These are phyloP conservation scores for Henricia sp. DNA, from an alignment of 53 echinoderm and acorn worm species.

Conservation along the genomic window DNA sequence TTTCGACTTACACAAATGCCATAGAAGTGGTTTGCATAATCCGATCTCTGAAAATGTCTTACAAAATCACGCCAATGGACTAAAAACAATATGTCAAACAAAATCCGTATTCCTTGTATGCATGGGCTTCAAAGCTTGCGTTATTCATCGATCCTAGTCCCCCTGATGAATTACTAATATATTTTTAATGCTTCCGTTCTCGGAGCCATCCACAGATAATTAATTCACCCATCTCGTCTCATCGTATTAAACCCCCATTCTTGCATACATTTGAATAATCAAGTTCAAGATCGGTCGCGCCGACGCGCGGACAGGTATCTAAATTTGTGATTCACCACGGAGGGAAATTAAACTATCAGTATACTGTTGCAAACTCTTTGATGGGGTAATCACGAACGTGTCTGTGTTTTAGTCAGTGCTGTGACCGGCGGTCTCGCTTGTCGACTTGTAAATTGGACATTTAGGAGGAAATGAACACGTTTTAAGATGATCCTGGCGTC, in stretches of 20 bases:
- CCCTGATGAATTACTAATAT: background rate
- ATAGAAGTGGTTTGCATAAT: too few species aligned
- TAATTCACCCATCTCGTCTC: background rate
- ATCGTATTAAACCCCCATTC: constrained; percentile 22
- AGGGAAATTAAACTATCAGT: constrained; percentile 5
- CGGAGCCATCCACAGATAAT: background rate
- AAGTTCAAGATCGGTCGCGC: background rate
- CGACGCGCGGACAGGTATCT: background rate
- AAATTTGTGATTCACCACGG: background rate
- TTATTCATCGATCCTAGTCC: background rate
- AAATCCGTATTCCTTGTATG: too few species aligned
- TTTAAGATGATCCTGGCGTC: constrained; percentile 5
- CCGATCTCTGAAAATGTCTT: too few species aligned
- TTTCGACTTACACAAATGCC: too few species aligned
- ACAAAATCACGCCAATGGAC: too few species aligned
- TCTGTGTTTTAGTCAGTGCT: background rate
- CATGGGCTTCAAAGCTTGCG: too few species aligned
- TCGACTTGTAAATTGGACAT: background rate
- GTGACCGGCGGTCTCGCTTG: background rate
- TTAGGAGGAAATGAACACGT: too few species aligned
- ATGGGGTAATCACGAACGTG: background rate
- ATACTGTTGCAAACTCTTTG: background rate
- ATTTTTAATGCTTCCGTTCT: background rate
- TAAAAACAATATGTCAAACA: too few species aligned
- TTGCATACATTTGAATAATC: background rate